Evolutionary conservation across 2,113 vertebrate genomes (phyloP), one percentile per base, ranked within the genome.

Genomic region (Tragulus kanchil): DNA sequence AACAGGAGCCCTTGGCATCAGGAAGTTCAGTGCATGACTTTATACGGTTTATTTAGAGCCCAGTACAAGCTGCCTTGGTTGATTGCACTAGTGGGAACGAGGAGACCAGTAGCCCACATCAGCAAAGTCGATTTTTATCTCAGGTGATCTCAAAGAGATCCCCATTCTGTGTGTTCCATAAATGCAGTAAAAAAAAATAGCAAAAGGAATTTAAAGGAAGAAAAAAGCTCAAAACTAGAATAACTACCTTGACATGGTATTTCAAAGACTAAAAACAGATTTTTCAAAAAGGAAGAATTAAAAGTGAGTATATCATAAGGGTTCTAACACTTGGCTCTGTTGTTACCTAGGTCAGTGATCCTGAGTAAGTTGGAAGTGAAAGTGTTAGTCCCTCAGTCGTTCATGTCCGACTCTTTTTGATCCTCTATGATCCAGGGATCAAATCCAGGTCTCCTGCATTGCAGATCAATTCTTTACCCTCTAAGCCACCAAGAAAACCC

Each of bases 191-290:
- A n/a, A n/a, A n/a, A n/a, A n/a, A n/a, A n/a, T n/a, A n/a, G 87
- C 90, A 94, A 92, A 96, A 91, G 50, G 92, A 97, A 97, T 97
- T 98, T 98, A 97, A 97, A 95, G 97, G 93, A 88, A 84, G 89
- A 62, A n/a, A 95, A 89, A 90, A 90, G 52, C 77, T 95, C 85
- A 7, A 19, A 45, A 69, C 62, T 92, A 56, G 42, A 50, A 52
- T 73, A 97, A 85, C 94, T 88, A 81, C 84, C 90, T 98, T 97
- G 91, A 97, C 88, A 59, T 12, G 78, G 65, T 97, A 58, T 97
- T 93, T 94, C 71, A 92, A 85, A 89, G 52, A 88, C 50, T 97
- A 94, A 93, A 89, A 97, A 96, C 86, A 89, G n/a, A 52, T 71
- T 94, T 94, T 98, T 85, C 93, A 65, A 71, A 84, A 94, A 65